These are phyloP conservation scores for Dromaius novaehollandiae DNA, from an alignment of 2,113 vertebrate species.

Conservation along the genomic window DNA sequence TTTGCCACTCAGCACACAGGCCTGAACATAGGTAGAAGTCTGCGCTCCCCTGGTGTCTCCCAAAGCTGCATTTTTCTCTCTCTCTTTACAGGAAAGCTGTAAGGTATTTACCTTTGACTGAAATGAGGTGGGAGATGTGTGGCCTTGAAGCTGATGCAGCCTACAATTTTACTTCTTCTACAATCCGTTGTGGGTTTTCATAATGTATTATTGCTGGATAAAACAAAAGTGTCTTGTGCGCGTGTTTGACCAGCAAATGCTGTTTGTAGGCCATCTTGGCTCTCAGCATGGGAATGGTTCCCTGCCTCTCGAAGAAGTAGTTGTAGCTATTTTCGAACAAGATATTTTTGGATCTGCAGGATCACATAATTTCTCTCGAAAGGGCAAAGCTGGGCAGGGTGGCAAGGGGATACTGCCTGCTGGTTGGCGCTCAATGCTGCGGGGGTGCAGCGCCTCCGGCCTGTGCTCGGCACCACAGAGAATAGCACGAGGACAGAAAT, in stretches of 20 bases:
- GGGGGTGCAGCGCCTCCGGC: not conserved
- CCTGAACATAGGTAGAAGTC: not conserved
- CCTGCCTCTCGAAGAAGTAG: not conserved
- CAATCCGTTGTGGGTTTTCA: not conserved
- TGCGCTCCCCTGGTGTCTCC: not conserved
- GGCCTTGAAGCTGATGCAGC: not conserved
- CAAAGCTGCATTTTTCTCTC: not conserved
- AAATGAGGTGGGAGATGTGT: not conserved
- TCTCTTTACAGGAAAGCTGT: not conserved
- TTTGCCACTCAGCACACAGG: not conserved
- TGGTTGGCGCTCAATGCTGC: not conserved
- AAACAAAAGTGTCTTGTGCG: not conserved
- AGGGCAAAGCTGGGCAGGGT: not conserved
- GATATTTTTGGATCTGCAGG: not conserved
- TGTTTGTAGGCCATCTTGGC: not conserved
- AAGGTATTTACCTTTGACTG: not conserved
- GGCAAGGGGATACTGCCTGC: not conserved
- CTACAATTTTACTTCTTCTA: not conserved
- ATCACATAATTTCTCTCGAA: not conserved
- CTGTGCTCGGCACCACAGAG: fast-evolving
- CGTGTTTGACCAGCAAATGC: not conserved
- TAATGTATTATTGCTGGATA: not conserved
- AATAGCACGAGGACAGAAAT: not conserved
- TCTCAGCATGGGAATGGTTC: not conserved
- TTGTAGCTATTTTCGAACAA: not conserved